phyloP scores from a whole-genome alignment of 1,140 invertebrate species.

The Gryllus bimaculatus region DNA sequence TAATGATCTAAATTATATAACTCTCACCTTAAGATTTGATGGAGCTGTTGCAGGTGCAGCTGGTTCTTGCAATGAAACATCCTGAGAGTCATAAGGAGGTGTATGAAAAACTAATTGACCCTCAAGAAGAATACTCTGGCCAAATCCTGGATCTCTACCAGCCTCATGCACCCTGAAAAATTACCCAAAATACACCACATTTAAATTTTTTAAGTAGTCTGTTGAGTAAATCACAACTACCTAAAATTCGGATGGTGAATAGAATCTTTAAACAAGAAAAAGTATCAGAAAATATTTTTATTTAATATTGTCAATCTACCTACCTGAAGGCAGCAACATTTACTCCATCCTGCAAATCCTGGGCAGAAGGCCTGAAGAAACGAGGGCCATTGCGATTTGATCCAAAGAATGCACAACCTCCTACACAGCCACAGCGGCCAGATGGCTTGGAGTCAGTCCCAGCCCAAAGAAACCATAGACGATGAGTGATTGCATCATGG shows the following conservation, averaged over 20 bases:
- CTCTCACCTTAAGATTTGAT: not conserved
- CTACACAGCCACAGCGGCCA: conserved; percentile 88
- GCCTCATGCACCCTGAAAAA: conserved; percentile 47
- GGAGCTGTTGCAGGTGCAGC: conserved; percentile 8
- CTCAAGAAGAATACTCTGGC: conserved; percentile 84
- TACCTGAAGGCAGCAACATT: conserved; percentile 69
- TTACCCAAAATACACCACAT: not conserved
- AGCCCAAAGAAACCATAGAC: conserved; percentile 92
- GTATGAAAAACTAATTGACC: conserved; percentile 84
- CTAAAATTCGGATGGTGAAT: not conserved
- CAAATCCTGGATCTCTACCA: conserved; percentile 70
- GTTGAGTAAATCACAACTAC: not conserved
- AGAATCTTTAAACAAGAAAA: not conserved
- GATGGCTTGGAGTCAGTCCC: conserved; percentile 41
- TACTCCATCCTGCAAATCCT: conserved; percentile 69
- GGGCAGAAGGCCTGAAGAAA: conserved; percentile 76
- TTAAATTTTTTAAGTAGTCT: not conserved
- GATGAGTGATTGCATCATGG: conserved; percentile 80
- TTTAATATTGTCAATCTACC: conserved; percentile 15
- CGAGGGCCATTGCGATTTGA: conserved; percentile 73
- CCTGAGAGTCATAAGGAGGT: conserved; percentile 69
- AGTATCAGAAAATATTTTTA: not conserved
- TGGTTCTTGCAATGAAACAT: conserved; percentile 65
- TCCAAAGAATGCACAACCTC: conserved; percentile 91
- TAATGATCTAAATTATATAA: not conserved